Evolutionary conservation across 2,797 vertebrate species (phyloP).

Genomic region (Falco cherrug): DNA sequence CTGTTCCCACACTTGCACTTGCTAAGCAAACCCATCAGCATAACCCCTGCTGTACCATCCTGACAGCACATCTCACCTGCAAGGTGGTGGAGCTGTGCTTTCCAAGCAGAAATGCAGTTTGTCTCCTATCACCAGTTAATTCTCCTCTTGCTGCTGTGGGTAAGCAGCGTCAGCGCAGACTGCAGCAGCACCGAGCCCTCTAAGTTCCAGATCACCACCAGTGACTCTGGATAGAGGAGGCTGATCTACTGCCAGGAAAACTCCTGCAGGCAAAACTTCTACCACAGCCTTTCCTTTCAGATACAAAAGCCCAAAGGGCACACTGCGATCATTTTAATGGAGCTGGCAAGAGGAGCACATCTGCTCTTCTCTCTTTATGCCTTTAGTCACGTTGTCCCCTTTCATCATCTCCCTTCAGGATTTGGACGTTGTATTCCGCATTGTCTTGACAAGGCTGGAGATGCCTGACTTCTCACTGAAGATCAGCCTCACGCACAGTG

Average conservation of each 20-base stretch:
- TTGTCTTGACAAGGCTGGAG: background rate
- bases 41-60: background rate
- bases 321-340: background rate
- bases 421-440: background rate
- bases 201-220: background rate
- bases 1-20: background rate
- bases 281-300: background rate
- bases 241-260: background rate
- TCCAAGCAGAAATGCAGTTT: background rate
- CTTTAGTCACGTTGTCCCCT: constrained; percentile 36
- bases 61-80: background rate
- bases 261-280: background rate
- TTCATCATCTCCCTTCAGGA: background rate
- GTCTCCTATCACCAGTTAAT: background rate
- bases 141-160: background rate
- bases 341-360: constrained; percentile 19
- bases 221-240: accelerated
- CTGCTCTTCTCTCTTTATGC: constrained; percentile 23
- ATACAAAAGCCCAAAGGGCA: background rate
- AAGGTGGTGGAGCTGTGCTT: background rate
- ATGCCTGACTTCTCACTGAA: background rate
- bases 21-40: background rate
- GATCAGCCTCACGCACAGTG: background rate
- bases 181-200: background rate
- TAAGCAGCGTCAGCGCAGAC: background rate